Evolutionary conservation across 2,113 vertebrate species (phyloP).

Genomic region (Ibidorhyncha struthersii): DNA sequence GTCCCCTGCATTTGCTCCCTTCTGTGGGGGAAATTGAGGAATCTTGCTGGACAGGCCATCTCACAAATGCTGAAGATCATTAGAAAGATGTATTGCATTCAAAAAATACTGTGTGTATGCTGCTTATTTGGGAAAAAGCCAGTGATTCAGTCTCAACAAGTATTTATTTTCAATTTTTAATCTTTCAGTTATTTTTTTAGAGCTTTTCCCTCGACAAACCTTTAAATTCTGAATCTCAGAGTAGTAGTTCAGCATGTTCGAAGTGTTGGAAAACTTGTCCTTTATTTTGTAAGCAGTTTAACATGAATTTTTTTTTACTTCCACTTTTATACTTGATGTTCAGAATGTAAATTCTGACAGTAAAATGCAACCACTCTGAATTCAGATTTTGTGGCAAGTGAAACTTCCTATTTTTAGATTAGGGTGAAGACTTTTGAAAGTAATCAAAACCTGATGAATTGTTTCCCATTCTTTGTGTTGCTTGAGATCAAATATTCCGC

Average conservation of each 20-base stretch:
- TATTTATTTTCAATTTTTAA: neutral
- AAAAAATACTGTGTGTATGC: neutral
- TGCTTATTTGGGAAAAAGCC: neutral
- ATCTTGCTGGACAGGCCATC: neutral
- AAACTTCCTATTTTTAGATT: neutral
- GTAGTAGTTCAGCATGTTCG: neutral
- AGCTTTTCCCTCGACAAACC: neutral
- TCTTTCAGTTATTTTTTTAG: neutral
- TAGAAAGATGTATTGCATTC: neutral
- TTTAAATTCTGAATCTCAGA: neutral
- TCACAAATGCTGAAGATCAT: neutral
- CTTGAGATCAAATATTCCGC: neutral
- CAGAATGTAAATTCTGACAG: neutral
- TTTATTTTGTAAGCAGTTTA: neutral
- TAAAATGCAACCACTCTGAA: neutral
- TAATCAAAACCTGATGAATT: neutral
- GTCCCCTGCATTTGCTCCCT: fast-evolving
- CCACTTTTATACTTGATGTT: neutral
- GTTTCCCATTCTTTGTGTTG: neutral
- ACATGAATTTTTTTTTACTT: neutral
- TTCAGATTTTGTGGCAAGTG: neutral
- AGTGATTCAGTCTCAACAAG: neutral
- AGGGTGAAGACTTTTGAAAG: neutral
- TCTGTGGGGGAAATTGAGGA: neutral
- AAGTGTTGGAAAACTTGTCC: neutral